Percentiles rank a stretch among this genome's conserved stretches.
Conservation (phyloP, 1,140 invertebrate genomes). For the Gonioctena quinquepunctata region DNA sequence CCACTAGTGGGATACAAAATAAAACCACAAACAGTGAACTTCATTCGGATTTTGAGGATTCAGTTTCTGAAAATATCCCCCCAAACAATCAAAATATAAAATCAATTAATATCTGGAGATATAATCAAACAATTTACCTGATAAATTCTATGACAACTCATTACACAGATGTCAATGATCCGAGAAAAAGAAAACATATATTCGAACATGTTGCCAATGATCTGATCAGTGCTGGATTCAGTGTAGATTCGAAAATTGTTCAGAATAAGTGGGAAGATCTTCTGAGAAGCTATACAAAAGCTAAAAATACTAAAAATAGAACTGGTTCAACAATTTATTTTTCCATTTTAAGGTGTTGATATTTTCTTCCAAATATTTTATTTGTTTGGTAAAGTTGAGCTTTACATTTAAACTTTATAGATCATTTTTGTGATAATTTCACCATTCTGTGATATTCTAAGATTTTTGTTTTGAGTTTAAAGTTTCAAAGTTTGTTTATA, state of each 20-base stretch:
- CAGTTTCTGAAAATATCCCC: too few species aligned
- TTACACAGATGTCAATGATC: conserved; percentile 8
- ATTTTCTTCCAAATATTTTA: not conserved
- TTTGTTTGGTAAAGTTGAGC: too few species aligned
- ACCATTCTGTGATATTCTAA: too few species aligned
- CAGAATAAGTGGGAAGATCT: conserved; percentile 18
- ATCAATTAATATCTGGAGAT: conserved; percentile 8
- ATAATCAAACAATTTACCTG: not conserved
- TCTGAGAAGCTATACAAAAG: conserved; percentile 3
- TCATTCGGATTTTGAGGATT: too few species aligned
- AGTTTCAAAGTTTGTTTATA: too few species aligned
- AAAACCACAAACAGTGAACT: too few species aligned
- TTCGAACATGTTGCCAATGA: conserved; percentile 19
- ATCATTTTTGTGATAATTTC: too few species aligned
- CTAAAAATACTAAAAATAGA: conserved; percentile 10
- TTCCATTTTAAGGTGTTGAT: conserved; percentile 5
- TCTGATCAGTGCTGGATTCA: conserved; percentile 7
- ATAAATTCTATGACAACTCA: conserved; percentile 13
- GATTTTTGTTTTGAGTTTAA: too few species aligned
- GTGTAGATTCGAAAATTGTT: not conserved
- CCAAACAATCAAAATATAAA: too few species aligned
- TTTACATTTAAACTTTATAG: too few species aligned
- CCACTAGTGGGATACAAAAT: too few species aligned
- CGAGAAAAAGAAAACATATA: conserved; percentile 15
- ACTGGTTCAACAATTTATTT: conserved; percentile 8